Conservation (phyloP, 1,140 invertebrate genomes). For the Eciton burchellii region DNA sequence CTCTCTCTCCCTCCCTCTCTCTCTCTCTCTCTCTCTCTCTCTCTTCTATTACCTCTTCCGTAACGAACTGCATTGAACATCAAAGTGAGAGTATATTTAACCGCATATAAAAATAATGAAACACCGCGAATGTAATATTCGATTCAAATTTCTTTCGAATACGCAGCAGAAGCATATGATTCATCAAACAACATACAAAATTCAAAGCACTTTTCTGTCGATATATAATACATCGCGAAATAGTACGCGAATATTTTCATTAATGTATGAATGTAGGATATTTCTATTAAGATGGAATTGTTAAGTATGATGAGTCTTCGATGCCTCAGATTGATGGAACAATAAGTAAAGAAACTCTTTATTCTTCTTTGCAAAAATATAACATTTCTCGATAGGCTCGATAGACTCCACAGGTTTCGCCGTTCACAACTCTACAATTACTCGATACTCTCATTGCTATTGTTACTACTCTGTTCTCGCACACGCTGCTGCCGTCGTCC, state of each 20-base stretch:
- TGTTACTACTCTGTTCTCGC: too few relatives aligned
- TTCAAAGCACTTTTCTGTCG: background rate
- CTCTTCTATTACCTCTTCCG: too few relatives aligned
- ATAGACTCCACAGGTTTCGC: too few relatives aligned
- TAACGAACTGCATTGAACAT: conserved; percentile 51
- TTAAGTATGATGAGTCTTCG: too few relatives aligned
- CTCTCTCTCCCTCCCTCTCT: background rate
- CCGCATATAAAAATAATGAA: conserved; percentile 19
- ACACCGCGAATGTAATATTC: background rate
- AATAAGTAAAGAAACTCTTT: too few relatives aligned
- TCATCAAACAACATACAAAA: background rate
- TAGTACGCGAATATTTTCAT: background rate
- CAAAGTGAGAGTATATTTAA: conserved; percentile 2
- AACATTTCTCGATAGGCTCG: too few relatives aligned
- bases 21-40: background rate
- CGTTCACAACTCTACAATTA: too few relatives aligned
- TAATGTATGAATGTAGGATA: background rate
- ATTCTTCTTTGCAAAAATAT: too few relatives aligned
- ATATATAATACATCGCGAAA: background rate
- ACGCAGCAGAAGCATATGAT: background rate
- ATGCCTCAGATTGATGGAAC: too few relatives aligned
- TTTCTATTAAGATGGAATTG: too few relatives aligned
- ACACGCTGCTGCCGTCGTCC: too few relatives aligned
- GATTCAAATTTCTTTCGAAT: background rate
- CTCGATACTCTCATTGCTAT: too few relatives aligned